Base-by-base conservation (phyloP, 2,888 invertebrate species). In the Taenaris catops region DNA sequence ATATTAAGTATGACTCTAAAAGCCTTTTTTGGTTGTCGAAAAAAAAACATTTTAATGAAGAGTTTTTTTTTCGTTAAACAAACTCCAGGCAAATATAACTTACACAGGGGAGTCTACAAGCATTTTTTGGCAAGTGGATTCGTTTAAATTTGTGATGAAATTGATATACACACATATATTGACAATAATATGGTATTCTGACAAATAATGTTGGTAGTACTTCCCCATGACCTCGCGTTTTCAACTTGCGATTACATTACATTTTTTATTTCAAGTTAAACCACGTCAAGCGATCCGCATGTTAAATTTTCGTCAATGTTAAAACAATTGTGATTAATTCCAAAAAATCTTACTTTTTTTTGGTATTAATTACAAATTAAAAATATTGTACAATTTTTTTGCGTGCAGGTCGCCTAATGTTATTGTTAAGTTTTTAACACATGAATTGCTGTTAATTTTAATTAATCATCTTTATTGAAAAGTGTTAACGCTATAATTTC, bases 401-500 rank as follows among this genome's bases (percentile, higher is more conserved):
- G 12, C 37, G 31, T 44, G 41, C 34, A 44, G 39, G 26, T 23
- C 38, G 27, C 24, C 36, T 26, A 35, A 40, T 38, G 29, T 42
- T 6, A 19, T 75, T 81, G 84, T 86, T 84, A 75, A 81, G 84
- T 86, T 84, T 81, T 76, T 69, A 62, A 54, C 44, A 61, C 2
- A 64, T 83, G 27, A 61, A 70, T 86, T 86, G 84, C 84, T 71
- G 81, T 86, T 84, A 66, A 64, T 79, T 84, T 79, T 34, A 55
- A 68, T 81, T 84, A 81, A 58, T 68, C 84, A 86, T 86, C 86
- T 78, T 86, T 49, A 81, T 83, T 86, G 54, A 67, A 51, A n/a
- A n/a, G n/a, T 71, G 83, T 86, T 86, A 60, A 66, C 43, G 50
- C 64, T 73, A 69, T 66, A 41, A 44, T 59, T 72, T 65, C 51